These are phyloP conservation scores for Hemichromis elongatus DNA, from an alignment of 2,113 vertebrate species.

Conservation along the genomic window DNA sequence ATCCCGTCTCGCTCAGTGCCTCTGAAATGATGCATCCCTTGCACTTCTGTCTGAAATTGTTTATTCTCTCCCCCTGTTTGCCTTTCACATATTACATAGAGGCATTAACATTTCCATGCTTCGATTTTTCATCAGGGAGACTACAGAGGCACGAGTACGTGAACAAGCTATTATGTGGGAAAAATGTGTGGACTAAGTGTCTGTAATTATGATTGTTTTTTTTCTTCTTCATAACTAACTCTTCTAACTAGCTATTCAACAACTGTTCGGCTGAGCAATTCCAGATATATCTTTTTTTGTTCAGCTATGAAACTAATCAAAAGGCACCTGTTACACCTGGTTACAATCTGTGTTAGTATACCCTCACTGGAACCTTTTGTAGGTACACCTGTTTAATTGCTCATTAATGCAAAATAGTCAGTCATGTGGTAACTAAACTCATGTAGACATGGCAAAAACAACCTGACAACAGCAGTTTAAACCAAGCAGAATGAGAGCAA, in stretches of 20 bases:
- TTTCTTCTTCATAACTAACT: neutral
- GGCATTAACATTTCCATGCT: neutral
- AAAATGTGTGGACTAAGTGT: neutral
- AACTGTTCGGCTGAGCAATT: neutral
- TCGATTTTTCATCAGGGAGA: neutral
- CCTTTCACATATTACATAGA: constrained; percentile 30
- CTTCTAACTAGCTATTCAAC: neutral
- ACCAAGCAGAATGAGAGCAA: neutral
- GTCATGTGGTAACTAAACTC: neutral
- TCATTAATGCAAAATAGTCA: neutral
- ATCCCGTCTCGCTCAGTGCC: constrained; percentile 53
- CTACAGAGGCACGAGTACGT: neutral
- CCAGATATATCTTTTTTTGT: neutral
- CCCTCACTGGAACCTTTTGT: neutral
- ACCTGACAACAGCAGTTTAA: neutral
- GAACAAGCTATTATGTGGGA: neutral
- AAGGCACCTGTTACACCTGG: neutral
- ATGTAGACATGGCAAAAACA: neutral
- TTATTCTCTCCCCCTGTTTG: constrained; percentile 21
- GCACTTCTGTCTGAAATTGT: constrained; percentile 44
- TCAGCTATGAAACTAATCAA: neutral
- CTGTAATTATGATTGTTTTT: neutral
- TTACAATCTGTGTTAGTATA: neutral
- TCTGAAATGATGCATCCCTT: constrained; percentile 52
- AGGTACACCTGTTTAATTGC: neutral